These are phyloP conservation scores for Heliconius hortense DNA, from an alignment of 2,888 invertebrate species.

Conservation along the genomic window DNA sequence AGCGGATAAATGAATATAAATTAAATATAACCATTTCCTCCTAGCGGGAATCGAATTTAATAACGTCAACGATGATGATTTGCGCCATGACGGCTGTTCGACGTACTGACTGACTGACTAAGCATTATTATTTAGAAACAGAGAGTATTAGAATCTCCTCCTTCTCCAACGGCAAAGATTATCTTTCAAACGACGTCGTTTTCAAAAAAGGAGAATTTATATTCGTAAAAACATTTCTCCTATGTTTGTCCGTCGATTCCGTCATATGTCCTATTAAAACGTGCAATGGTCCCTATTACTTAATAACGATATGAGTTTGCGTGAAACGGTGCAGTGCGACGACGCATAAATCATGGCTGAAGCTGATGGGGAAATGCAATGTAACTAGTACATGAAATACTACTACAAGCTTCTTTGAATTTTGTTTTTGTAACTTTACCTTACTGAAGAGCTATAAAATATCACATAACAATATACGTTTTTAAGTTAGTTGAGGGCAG, in stretches of 20 bases:
- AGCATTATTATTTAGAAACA: background rate
- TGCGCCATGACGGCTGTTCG: background rate
- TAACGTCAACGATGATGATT: background rate
- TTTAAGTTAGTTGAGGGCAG: too few relatives aligned
- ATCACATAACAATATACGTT: too few relatives aligned
- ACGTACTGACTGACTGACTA: background rate
- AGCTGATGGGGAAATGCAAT: background rate
- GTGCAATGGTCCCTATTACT: constrained; percentile 3
- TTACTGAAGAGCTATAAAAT: background rate
- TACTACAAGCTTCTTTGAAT: background rate
- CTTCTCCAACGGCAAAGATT: too few relatives aligned
- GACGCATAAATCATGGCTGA: constrained; percentile 3
- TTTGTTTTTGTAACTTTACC: background rate
- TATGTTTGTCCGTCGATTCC: too few relatives aligned
- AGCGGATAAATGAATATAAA: background rate
- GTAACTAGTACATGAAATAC: background rate
- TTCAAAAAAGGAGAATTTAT: too few relatives aligned
- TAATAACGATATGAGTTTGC: background rate
- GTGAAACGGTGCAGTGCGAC: constrained; percentile 15
- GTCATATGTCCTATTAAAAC: background rate
- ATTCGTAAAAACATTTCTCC: too few relatives aligned
- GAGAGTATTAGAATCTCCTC: background rate
- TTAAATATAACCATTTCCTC: background rate
- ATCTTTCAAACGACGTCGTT: too few relatives aligned
- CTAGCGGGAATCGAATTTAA: background rate